Conservation (phyloP, 2,797 vertebrate genomes). For the Psittacula echo region DNA sequence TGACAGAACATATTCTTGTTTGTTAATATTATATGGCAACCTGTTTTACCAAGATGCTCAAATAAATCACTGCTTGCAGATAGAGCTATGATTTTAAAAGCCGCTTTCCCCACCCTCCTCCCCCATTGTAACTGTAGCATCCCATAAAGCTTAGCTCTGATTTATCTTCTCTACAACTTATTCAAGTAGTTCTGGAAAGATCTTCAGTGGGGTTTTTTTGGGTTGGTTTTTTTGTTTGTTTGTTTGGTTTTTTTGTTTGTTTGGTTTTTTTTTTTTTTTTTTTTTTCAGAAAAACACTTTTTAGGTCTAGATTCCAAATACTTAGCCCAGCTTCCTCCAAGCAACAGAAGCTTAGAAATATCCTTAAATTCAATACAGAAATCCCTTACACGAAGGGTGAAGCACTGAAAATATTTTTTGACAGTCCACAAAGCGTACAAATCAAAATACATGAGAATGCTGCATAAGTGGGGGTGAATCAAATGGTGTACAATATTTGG, state of each 20-base stretch:
- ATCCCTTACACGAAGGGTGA: not conserved
- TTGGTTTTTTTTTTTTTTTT: no score
- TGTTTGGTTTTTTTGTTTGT: no score
- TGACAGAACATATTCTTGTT: conserved; percentile 59
- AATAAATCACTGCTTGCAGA: conserved; percentile 40
- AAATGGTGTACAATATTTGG: not conserved
- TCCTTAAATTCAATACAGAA: not conserved
- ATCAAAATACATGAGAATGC: not conserved
- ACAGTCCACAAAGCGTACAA: not conserved
- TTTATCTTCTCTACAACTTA: not conserved
- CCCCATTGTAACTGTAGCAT: not conserved
- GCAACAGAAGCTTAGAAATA: not conserved
- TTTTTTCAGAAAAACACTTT: not conserved
- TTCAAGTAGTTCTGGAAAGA: not conserved
- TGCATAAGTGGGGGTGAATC: not conserved
- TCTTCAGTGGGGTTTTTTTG: not conserved
- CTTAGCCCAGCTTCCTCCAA: not conserved
- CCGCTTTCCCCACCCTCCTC: not conserved
- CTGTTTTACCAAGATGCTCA: conserved; percentile 12
- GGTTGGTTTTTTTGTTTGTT: no score
- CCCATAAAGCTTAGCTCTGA: not conserved
- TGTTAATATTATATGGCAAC: conserved; percentile 58
- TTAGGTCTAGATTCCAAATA: not conserved
- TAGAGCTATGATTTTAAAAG: conserved; percentile 39
- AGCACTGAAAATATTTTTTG: not conserved